These are phyloP conservation scores for Axis porcinus DNA, from an alignment of 2,113 vertebrate genomes.

Conservation along the genomic window DNA sequence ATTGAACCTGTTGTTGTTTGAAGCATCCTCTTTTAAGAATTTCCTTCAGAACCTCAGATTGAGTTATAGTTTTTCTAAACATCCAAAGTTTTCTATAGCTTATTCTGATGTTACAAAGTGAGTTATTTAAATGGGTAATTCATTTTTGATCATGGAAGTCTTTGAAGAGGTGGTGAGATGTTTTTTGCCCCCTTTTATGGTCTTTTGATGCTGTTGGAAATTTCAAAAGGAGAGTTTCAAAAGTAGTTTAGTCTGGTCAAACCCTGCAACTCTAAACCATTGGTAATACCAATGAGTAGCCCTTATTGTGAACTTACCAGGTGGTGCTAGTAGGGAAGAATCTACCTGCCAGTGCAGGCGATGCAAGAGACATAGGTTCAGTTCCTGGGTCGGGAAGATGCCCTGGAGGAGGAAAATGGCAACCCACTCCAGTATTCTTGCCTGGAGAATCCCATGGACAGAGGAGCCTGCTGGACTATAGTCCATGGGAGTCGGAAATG, in stretches of 20 bases:
- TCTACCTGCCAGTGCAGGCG: not conserved
- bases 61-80: not conserved
- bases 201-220: not conserved
- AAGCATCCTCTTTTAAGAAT: not conserved
- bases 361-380: not conserved
- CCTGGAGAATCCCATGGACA: not conserved
- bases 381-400: not conserved
- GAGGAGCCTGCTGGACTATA: not conserved
- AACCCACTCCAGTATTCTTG: not conserved
- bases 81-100: not conserved
- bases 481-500: not conserved
- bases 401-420: not conserved
- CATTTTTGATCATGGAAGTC: not conserved
- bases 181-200: not conserved
- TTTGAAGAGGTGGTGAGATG: not conserved
- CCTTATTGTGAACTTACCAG: not conserved
- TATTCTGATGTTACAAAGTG: not conserved
- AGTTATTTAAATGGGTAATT: slow-evolving; percentile 21
- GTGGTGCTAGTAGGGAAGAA: not conserved
- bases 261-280: not conserved
- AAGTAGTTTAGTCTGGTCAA: not conserved
- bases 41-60: not conserved
- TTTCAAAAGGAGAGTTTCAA: not conserved
- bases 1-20: not conserved
- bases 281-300: not conserved